phyloP scores from a whole-genome alignment of 2,797 vertebrate species.

The Tamandua tetradactyla region DNA sequence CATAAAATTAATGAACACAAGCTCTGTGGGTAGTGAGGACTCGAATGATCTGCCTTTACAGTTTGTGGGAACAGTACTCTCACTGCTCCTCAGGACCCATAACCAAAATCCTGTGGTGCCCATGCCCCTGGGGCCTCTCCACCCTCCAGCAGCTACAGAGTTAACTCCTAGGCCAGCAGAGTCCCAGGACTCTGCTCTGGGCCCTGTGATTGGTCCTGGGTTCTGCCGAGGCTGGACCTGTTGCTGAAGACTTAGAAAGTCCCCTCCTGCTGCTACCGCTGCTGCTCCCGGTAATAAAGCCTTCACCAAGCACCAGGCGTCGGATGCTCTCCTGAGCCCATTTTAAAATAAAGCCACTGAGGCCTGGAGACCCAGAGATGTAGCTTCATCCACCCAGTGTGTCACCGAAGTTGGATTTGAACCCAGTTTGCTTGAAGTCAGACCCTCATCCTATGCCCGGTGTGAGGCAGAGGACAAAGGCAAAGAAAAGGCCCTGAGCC shows the following conservation, averaged over 20 bases:
- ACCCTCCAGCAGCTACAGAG: not conserved
- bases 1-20: not conserved
- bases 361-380: not conserved
- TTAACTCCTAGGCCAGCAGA: not conserved
- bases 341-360: not conserved
- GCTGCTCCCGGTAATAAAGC: not conserved
- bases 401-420: not conserved
- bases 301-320: fast-evolving
- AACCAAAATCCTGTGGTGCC: fast-evolving
- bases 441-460: fast-evolving
- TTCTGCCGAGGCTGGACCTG: no score
- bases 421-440: fast-evolving
- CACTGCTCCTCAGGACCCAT: fast-evolving
- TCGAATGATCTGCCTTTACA: not conserved
- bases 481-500: fast-evolving
- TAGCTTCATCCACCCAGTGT: fast-evolving
- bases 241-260: not conserved
- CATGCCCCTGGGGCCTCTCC: not conserved
- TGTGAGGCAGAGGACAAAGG: not conserved
- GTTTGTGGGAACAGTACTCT: fast-evolving
- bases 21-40: not conserved
- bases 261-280: not conserved
- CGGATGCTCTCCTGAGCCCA: fast-evolving
- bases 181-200: not conserved
- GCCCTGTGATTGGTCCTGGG: not conserved